Conservation (phyloP, 2,797 vertebrate species). For the Sebastolobus alascanus region DNA sequence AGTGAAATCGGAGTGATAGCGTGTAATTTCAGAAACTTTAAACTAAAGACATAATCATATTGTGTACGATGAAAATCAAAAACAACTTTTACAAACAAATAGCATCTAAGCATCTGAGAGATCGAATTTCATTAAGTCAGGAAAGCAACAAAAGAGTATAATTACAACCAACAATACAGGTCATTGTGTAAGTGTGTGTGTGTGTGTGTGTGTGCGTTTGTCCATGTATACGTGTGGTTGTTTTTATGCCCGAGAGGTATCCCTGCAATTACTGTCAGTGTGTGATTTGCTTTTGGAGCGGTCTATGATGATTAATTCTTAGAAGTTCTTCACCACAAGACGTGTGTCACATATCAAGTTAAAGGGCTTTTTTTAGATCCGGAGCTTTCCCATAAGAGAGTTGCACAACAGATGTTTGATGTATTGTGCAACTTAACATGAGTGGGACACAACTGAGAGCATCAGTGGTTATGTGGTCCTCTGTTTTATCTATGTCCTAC, state of each 20-base stretch:
- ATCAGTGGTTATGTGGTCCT: conserved; percentile 28
- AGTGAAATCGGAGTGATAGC: conserved; percentile 48
- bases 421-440: conserved; percentile 36
- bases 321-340: conserved; percentile 73
- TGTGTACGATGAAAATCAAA: conserved; percentile 61
- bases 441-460: conserved; percentile 19
- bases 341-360: conserved; percentile 75
- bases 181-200: conserved; percentile 64
- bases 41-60: conserved; percentile 41
- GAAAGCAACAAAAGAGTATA: conserved; percentile 58
- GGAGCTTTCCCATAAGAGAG: conserved; percentile 31
- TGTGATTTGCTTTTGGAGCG: conserved; percentile 63
- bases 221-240: conserved; percentile 29
- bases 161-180: conserved; percentile 71
- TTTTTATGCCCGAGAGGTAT: conserved; percentile 48
- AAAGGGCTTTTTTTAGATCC: conserved; percentile 57
- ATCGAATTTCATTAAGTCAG: conserved; percentile 67
- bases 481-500: conserved; percentile 24
- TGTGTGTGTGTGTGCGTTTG: conserved; percentile 30
- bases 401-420: conserved; percentile 54
- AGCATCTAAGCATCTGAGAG: conserved; percentile 51
- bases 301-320: conserved; percentile 69
- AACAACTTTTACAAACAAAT: conserved; percentile 71
- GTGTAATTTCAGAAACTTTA: conserved; percentile 48
- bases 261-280: conserved; percentile 75